A percentile compares a stretch with the other conserved stretches of the same genome.
Conservation (phyloP, 23 tunicate genomes). For the Halocynthia roretzi region DNA sequence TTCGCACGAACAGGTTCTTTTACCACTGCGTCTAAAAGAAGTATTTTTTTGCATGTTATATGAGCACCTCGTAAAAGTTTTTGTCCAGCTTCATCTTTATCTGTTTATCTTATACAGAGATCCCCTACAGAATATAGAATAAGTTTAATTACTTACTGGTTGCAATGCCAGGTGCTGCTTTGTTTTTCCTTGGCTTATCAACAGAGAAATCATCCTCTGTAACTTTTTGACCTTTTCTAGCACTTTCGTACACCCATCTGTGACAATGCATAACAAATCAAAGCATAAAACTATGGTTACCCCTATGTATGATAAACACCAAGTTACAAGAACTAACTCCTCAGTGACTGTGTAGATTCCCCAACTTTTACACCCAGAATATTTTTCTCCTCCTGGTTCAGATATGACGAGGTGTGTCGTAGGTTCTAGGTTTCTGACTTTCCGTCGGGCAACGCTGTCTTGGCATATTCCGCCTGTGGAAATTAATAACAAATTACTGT, state of each 20-base stretch:
- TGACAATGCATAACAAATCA: not conserved
- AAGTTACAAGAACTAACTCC: conserved; percentile 30
- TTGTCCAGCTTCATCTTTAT: no score
- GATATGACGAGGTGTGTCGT: conserved; percentile 76
- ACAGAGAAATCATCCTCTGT: conserved; percentile 36
- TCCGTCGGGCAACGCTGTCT: conserved; percentile 57
- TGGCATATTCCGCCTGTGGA: conserved; percentile 59
- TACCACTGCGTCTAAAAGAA: no score
- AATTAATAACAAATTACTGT: not conserved
- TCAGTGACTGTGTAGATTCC: conserved; percentile 62
- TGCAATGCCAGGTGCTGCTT: not conserved
- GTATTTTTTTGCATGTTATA: no score
- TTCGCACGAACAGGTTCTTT: no score
- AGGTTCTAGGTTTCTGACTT: conserved; percentile 17
- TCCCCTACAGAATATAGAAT: no score
- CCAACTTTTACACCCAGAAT: conserved; percentile 68
- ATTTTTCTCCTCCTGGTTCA: conserved; percentile 78
- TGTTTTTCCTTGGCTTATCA: conserved; percentile 4
- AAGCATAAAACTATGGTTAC: no score
- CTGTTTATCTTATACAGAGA: no score
- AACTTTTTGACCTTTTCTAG: conserved; percentile 41
- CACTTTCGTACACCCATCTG: conserved; percentile 80
- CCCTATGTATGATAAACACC: no score
- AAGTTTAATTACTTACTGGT: no score
- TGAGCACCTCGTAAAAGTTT: no score